phyloP scores from a whole-genome alignment of 2,113 vertebrate genomes.

The Chamaetylas fuelleborni region DNA sequence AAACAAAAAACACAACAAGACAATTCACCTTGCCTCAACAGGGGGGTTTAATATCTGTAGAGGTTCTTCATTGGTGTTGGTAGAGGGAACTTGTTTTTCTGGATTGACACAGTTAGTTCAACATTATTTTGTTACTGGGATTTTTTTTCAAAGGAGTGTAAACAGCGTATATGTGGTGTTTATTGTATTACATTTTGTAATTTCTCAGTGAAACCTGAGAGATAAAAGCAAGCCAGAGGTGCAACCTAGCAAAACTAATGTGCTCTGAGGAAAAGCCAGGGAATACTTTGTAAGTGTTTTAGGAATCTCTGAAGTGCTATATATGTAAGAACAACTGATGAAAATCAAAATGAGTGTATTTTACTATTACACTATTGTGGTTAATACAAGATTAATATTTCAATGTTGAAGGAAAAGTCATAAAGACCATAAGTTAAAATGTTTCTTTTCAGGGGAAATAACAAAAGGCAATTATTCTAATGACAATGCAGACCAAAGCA shows the following conservation, averaged over 20 bases:
- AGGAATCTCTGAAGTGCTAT: not conserved
- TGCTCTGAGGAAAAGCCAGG: not conserved
- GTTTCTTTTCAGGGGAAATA: not conserved
- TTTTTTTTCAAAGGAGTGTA: not conserved
- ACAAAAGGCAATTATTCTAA: not conserved
- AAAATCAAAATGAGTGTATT: not conserved
- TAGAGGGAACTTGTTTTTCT: not conserved
- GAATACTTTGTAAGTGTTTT: not conserved
- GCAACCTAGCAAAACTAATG: not conserved
- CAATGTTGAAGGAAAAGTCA: not conserved
- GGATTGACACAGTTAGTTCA: not conserved
- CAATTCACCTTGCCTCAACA: not conserved
- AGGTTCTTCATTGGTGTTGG: not conserved
- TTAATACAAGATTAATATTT: conserved; percentile 2
- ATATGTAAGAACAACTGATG: not conserved
- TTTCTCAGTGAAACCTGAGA: not conserved
- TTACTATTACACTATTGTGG: not conserved
- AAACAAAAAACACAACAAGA: not conserved
- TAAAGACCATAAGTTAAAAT: not conserved
- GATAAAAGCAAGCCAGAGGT: not conserved
- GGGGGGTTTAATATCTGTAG: not conserved
- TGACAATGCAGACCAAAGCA: not conserved
- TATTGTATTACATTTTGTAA: not conserved
- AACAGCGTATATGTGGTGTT: not conserved
- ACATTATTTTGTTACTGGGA: not conserved